These are phyloP conservation scores for Forpus xanthops DNA, from an alignment of 2,797 vertebrate species.

Conservation along the genomic window DNA sequence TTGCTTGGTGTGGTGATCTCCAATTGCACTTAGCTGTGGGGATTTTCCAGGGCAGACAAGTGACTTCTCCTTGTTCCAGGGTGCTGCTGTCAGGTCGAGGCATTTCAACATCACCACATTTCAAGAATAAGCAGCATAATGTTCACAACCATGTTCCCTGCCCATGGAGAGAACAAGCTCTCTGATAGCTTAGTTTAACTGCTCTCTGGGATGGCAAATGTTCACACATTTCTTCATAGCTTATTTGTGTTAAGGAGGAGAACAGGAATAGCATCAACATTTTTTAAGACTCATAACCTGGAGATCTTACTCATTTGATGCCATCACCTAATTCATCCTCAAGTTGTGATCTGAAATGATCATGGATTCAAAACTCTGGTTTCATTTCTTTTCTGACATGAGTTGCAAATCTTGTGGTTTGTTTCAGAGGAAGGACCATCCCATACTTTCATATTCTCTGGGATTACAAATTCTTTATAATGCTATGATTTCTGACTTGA, in stretches of 20 bases:
- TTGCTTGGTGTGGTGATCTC: not conserved
- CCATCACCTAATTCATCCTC: not conserved
- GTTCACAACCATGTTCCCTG: not conserved
- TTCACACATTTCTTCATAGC: not conserved
- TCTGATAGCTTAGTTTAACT: not conserved
- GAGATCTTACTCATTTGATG: not conserved
- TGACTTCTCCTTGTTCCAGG: constrained; percentile 19
- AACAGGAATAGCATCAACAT: not conserved
- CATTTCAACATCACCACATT: not conserved
- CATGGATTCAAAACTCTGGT: not conserved
- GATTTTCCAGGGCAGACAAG: constrained; percentile 51
- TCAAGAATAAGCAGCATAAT: not conserved
- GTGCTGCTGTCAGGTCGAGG: not conserved
- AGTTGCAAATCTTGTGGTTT: not conserved
- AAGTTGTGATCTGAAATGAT: not conserved
- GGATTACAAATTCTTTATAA: not conserved
- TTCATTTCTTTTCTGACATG: not conserved
- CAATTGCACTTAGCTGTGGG: constrained; percentile 15
- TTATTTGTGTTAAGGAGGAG: not conserved
- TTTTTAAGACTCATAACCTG: not conserved
- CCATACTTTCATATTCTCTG: not conserved
- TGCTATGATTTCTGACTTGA: not conserved
- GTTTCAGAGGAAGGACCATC: not conserved
- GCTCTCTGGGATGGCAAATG: not conserved
- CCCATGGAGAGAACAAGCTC: not conserved